Conservation (phyloP, 2,888 invertebrate genomes). For the Aspidapion aeneum region DNA sequence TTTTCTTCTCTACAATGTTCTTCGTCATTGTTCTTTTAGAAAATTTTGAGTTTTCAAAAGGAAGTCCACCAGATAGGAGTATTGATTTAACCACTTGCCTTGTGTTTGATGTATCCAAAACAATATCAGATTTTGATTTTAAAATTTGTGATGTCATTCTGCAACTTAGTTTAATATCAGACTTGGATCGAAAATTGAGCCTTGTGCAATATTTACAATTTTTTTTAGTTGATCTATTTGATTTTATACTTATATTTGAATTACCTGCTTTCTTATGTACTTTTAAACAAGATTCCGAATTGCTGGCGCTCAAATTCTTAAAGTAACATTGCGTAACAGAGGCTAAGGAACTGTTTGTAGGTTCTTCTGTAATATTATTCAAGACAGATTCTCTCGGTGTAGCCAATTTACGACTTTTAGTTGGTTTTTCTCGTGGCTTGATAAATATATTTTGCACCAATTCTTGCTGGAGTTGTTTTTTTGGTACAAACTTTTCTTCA, state of each 20-base stretch:
- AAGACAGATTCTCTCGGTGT: slow-evolving; percentile 20
- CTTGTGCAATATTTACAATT: slow-evolving; percentile 7
- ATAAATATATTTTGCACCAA: not conserved
- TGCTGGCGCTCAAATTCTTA: slow-evolving; percentile 24
- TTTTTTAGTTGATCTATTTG: not conserved
- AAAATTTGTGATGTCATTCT: not conserved
- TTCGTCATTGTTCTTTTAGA: slow-evolving; percentile 1
- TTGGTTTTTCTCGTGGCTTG: slow-evolving; percentile 4
- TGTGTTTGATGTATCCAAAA: not conserved
- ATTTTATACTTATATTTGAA: slow-evolving; percentile 14
- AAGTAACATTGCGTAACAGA: slow-evolving; percentile 19
- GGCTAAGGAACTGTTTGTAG: slow-evolving; percentile 17
- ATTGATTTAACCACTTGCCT: slow-evolving; percentile 11
- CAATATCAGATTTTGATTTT: not conserved
- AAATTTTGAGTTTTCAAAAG: not conserved
- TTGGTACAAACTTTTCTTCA: slow-evolving; percentile 12
- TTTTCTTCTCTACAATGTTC: not conserved
- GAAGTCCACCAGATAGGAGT: slow-evolving; percentile 8
- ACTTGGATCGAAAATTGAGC: slow-evolving; percentile 11
- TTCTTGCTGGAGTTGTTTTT: not conserved
- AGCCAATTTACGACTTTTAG: not conserved
- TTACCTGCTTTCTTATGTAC: slow-evolving; percentile 16
- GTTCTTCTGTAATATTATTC: slow-evolving; percentile 27
- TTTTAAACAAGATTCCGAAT: slow-evolving; percentile 26
- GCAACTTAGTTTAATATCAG: slow-evolving; percentile 3